phyloP scores from a whole-genome alignment of 2,113 vertebrate species.

The Leptodactylus fuscus region DNA sequence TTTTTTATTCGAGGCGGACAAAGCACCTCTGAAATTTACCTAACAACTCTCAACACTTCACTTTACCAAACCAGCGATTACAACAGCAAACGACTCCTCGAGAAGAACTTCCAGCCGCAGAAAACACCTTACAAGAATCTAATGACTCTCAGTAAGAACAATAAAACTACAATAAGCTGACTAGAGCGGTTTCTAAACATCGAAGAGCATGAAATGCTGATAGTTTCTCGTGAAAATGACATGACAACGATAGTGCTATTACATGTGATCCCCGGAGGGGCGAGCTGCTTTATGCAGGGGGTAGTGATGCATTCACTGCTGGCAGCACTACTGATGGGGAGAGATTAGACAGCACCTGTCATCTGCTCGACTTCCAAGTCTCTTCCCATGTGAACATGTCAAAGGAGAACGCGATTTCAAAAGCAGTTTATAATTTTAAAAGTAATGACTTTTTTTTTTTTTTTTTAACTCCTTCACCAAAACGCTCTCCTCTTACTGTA shows the following conservation, averaged over 20 bases:
- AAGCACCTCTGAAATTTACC: neutral
- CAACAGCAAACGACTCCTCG: neutral
- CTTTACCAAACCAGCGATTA: too few species aligned
- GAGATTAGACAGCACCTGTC: conserved; percentile 41
- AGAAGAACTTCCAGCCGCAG: neutral
- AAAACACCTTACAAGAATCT: neutral
- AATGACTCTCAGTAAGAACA: neutral
- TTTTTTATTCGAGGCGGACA: neutral
- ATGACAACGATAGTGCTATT: neutral
- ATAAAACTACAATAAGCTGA: neutral
- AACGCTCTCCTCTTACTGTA: neutral
- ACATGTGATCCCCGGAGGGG: conserved; percentile 19
- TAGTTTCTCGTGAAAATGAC: neutral
- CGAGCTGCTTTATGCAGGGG: neutral
- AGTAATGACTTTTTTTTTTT: neutral
- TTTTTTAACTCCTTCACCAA: neutral
- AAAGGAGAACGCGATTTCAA: neutral
- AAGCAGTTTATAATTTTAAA: conserved; percentile 10
- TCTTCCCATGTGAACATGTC: conserved; percentile 34
- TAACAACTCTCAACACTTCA: neutral
- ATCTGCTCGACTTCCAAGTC: neutral
- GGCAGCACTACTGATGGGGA: conserved; percentile 21
- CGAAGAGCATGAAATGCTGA: neutral
- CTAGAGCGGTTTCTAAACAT: neutral
- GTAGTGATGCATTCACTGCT: conserved; percentile 2